These are phyloP conservation scores for Micronycteris hirsuta DNA, from an alignment of 2,113 vertebrate genomes.

Conservation along the genomic window DNA sequence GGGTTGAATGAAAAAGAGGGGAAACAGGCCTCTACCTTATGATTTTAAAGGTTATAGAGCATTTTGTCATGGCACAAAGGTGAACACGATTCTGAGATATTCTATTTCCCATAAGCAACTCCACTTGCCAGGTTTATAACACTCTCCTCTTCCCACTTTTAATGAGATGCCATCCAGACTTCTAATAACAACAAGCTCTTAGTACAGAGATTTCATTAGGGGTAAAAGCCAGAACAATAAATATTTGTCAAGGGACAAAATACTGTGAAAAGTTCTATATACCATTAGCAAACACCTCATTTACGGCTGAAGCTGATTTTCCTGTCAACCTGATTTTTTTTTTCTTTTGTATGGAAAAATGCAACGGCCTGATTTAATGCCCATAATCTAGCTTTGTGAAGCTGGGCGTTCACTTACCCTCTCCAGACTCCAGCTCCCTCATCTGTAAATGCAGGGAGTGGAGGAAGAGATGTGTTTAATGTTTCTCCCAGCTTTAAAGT, in stretches of 20 bases:
- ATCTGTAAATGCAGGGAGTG: background rate
- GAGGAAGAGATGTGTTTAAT: background rate
- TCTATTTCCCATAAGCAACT: background rate
- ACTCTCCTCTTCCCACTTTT: background rate
- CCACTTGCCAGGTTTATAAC: background rate
- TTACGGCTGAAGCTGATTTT: background rate
- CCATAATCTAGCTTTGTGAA: background rate
- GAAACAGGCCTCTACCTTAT: background rate
- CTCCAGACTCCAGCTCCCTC: background rate
- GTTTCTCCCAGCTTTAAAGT: conserved; percentile 30
- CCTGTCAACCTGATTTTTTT: background rate
- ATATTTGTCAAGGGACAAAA: background rate
- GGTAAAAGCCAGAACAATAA: conserved; percentile 21
- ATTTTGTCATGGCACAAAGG: background rate
- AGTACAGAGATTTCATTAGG: background rate
- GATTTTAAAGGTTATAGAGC: background rate
- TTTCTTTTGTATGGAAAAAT: background rate
- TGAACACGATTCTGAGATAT: background rate
- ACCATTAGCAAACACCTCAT: background rate
- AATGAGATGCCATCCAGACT: background rate
- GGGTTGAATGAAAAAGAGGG: background rate
- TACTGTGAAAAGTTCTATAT: background rate
- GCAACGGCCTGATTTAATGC: background rate
- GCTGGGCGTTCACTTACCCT: background rate
- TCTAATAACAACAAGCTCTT: background rate